Evolutionary conservation across 2,888 invertebrate species (phyloP).

Genomic region (Acronicta leporina): DNA sequence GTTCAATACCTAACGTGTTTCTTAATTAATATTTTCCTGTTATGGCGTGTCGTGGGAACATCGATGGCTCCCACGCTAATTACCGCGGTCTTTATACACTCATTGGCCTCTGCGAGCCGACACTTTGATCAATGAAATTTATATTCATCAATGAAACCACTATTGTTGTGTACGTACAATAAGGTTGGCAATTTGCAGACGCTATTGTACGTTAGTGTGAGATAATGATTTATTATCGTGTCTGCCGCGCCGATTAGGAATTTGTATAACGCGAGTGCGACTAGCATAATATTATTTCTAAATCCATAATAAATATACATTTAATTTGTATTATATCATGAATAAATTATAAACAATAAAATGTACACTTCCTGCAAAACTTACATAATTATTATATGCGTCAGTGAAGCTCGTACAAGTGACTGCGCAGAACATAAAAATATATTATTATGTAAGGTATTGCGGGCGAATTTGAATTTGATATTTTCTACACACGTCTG

Average conservation of each 20-base stretch:
- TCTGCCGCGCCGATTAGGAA: conserved; percentile 33
- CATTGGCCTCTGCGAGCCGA: conserved; percentile 67
- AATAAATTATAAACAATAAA: background rate
- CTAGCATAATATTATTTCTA: conserved; percentile 10
- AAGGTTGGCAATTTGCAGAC: conserved; percentile 62
- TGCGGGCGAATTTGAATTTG: too few relatives aligned
- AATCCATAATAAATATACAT: conserved; percentile 9
- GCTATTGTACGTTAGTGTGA: conserved; percentile 59
- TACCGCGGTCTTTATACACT: conserved; percentile 71
- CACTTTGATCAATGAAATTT: conserved; percentile 78
- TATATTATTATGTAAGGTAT: too few relatives aligned
- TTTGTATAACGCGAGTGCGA: conserved; percentile 19
- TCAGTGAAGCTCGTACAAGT: too few relatives aligned
- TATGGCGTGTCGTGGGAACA: conserved; percentile 79
- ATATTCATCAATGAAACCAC: conserved; percentile 78
- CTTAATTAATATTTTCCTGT: conserved; percentile 78
- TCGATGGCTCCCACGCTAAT: conserved; percentile 82
- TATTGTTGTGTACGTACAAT: conserved; percentile 67
- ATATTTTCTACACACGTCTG: too few relatives aligned
- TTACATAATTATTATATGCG: too few relatives aligned
- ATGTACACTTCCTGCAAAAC: conserved; percentile 3
- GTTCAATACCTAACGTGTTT: conserved; percentile 63
- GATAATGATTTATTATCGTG: conserved; percentile 51
- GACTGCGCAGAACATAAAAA: too few relatives aligned
- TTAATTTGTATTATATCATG: too few relatives aligned